These are phyloP conservation scores for Porites lobata DNA, from an alignment of 92 coral and sea anemone species.

Conservation along the genomic window DNA sequence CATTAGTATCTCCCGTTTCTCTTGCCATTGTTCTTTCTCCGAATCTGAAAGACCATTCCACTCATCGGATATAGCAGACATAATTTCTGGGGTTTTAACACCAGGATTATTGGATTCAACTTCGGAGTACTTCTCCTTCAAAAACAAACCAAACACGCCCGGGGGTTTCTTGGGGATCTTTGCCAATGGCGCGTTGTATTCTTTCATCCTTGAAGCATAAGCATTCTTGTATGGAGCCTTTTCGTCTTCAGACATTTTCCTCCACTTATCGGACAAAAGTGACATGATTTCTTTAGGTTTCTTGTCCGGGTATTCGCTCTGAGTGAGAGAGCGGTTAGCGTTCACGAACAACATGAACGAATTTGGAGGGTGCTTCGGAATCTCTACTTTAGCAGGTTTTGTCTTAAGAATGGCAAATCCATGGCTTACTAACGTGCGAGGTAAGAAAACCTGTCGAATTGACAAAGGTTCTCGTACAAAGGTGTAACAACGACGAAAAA, in stretches of 20 bases:
- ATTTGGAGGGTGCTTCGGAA: conserved; percentile 59
- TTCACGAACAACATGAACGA: conserved; percentile 52
- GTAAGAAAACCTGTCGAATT: conserved; percentile 6
- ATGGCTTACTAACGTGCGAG: background rate
- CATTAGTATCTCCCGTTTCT: conserved; percentile 50
- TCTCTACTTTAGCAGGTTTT: conserved; percentile 1
- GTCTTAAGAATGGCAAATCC: conserved; percentile 1
- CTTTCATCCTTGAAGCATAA: conserved; percentile 50
- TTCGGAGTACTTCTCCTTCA: conserved; percentile 63
- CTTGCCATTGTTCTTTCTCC: conserved; percentile 52
- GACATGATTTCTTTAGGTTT: conserved; percentile 42
- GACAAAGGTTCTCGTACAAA: background rate
- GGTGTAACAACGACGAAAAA: background rate
- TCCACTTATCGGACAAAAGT: conserved; percentile 60
- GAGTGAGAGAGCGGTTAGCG: conserved; percentile 34
- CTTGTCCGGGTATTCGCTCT: conserved; percentile 33
- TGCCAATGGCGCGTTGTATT: conserved; percentile 68
- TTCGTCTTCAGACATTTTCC: conserved; percentile 42
- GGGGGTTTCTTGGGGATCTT: conserved; percentile 86
- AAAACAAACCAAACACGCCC: conserved; percentile 70
- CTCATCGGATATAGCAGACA: conserved; percentile 48
- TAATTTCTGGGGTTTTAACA: conserved; percentile 20
- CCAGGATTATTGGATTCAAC: conserved; percentile 30
- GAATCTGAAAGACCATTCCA: conserved; percentile 56
- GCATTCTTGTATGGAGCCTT: conserved; percentile 61